A percentile compares a stretch with the other conserved stretches of the same genome.
These are phyloP conservation scores for Catostomus latipinnis DNA, from an alignment of 2,797 vertebrate genomes.

Conservation along the genomic window DNA sequence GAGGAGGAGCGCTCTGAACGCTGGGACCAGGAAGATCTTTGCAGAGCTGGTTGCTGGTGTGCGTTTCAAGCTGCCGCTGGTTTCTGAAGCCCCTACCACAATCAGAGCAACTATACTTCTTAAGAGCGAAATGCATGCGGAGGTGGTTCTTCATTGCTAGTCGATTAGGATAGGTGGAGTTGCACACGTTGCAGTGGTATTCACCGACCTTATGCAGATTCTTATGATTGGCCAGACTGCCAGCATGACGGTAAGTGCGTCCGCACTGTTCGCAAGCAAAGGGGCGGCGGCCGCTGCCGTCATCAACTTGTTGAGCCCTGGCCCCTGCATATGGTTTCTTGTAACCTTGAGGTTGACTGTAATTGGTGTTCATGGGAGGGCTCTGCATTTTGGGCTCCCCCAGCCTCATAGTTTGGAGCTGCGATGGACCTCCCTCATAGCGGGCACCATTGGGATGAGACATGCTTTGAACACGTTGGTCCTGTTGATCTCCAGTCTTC, in stretches of 20 bases:
- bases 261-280: slow-evolving; percentile 79
- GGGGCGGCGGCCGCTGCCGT: slow-evolving; percentile 74
- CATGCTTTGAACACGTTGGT: slow-evolving; percentile 71
- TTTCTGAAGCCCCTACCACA: slow-evolving; percentile 82
- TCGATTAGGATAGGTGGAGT: slow-evolving; percentile 85
- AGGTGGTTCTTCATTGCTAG: slow-evolving; percentile 89
- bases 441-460: slow-evolving; percentile 75
- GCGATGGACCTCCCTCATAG: slow-evolving; percentile 78
- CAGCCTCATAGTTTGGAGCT: slow-evolving; percentile 77
- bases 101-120: slow-evolving; percentile 80
- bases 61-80: slow-evolving; percentile 80
- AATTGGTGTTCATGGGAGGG: slow-evolving; percentile 67
- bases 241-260: slow-evolving; percentile 77
- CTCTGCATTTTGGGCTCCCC: slow-evolving; percentile 73
- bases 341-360: slow-evolving; percentile 68
- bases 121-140: slow-evolving; percentile 86
- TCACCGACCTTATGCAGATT: slow-evolving; percentile 87
- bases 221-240: slow-evolving; percentile 86
- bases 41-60: slow-evolving; percentile 76
- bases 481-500: slow-evolving; percentile 71
- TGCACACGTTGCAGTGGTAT: slow-evolving; percentile 86
- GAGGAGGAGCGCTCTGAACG: slow-evolving; percentile 58
- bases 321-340: slow-evolving; percentile 81
- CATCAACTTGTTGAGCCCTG: slow-evolving; percentile 79
- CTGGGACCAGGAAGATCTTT: slow-evolving; percentile 78